Evolutionary conservation across 37 sponge, comb jelly and placozoan genomes (phyloP), one percentile per base, ranked within the genome.

Genomic region (Lycopodina hypogea): DNA sequence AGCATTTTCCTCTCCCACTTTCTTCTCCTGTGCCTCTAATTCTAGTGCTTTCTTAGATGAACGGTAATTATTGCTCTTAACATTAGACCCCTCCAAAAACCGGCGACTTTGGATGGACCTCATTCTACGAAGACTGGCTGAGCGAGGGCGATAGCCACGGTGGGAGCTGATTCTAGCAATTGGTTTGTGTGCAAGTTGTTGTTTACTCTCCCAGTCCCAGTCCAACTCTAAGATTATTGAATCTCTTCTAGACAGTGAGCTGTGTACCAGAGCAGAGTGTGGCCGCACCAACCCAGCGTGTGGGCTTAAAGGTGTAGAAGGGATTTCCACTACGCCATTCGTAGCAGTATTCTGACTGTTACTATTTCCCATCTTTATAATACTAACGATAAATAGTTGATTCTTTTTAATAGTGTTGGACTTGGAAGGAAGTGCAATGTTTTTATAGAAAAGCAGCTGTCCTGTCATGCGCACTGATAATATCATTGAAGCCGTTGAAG

Each of bases 111-210:
- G 68, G 36, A 78, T 66, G 53, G 79, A 78, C 1, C 68, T 50
- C 56, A 64, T 55, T 68, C 68, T 66, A 24, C 79, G 41, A 11
- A 78, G 68, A 52, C 79, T 78, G 40, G 79, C 79, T 19, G 79
- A 78, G 38, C 61, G 60, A 60, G 76, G 61, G 32, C 28, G 12
- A 59, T 76, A 76, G 41, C 76, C 61, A 12, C 79, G 51, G 11
- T 48, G 14, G 0, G 69, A 78, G 33, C 30, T 68, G 12, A 32
- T 78, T 11, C 77, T 39, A 40, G 3, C 34, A 12, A 34, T 21
- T 26, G 74, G 36, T 35, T 73, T 55, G 56, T 15, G 71, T 15
- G 9, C 48, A 40, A 38, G 71, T 6, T 28, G n/a, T 9, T 1
- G 48, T 9, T 9, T 45, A n/a, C n/a, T n/a, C 9, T 45, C 48